Base-by-base conservation (phyloP, 2,888 invertebrate species). In the Aleiodes testaceus region DNA sequence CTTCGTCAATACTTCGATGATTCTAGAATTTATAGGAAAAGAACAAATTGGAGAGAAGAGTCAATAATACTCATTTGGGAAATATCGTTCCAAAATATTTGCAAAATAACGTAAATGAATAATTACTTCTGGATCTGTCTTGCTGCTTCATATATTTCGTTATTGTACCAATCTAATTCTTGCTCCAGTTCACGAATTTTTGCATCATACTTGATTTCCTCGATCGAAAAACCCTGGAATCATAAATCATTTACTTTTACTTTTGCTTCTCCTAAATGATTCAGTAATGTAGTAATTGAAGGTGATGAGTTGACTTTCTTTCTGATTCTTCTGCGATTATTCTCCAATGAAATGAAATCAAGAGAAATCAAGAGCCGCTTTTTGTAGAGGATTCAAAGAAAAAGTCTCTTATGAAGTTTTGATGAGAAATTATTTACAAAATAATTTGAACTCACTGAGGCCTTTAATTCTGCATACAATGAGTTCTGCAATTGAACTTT, bases 401-500 rank as follows among this genome's bases (percentile, higher is more conserved):
- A 36, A 36, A 5, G 9, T 36, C 11, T 36, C 36, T 36, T 3
- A 9, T 9, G 6, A 36, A 36, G 11, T 36, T 0, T 2, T 36
- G 9, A 11, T 36, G 11, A 6, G 9, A 11, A 6, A 11, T 9
- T 36, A 36, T 36, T 36, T 7, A 9, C 11, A 22, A 69, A 64
- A 66, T 49, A 11, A 30, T 26, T 26, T 52, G 20, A 18, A 73
- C 79, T 78, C 73, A 81, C 81, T 3, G 78, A 79, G 63, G 80
- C 80, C 75, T 79, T 79, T 42, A 81, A 75, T 72, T 81, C 81
- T 18, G 71, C 76, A 55, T 72, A 79, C 12, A 81, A 65, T 4
- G 81, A 79, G 69, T 78, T 75, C 18, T 78, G 75, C 7, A 69
- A 50, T 22, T 61, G 64, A 66, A 68, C 47, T 55, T 66, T 73